phyloP scores from a whole-genome alignment of 2,888 invertebrate species.

The Euphydryas editha region DNA sequence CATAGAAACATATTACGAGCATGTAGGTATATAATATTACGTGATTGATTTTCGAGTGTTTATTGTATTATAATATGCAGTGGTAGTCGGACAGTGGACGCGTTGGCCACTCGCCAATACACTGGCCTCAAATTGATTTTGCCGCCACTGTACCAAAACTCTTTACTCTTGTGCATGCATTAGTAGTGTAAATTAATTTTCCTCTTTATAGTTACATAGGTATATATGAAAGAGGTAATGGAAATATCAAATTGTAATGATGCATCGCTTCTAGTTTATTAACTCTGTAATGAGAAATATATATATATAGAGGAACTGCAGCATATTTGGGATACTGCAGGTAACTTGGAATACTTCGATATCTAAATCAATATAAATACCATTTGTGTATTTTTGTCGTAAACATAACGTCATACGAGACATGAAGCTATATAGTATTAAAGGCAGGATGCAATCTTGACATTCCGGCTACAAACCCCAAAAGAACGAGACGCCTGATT shows the following conservation, averaged over 20 bases:
- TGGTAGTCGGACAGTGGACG: conserved; percentile 54
- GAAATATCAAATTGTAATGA: neutral
- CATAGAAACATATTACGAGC: conserved; percentile 14
- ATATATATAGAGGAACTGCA: too few relatives aligned
- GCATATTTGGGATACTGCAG: too few relatives aligned
- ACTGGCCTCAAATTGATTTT: conserved; percentile 79
- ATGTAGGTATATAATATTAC: conserved; percentile 35
- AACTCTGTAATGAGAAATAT: neutral
- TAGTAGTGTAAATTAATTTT: conserved; percentile 69
- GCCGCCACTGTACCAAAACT: conserved; percentile 66
- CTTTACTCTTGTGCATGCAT: conserved; percentile 65
- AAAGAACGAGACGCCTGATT: too few relatives aligned
- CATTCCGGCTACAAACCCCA: too few relatives aligned
- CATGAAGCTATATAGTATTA: too few relatives aligned
- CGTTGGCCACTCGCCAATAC: conserved; percentile 70
- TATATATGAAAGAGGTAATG: neutral
- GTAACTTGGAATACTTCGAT: too few relatives aligned
- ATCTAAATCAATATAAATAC: too few relatives aligned
- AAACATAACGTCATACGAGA: too few relatives aligned
- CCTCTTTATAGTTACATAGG: conserved; percentile 29
- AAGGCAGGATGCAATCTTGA: too few relatives aligned
- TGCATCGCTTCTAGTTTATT: neutral
- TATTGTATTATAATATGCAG: conserved; percentile 60
- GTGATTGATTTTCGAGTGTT: conserved; percentile 52
- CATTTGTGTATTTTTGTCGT: too few relatives aligned